These are phyloP conservation scores for Platysteira castanea DNA, from an alignment of 2,113 vertebrate genomes.

Conservation along the genomic window DNA sequence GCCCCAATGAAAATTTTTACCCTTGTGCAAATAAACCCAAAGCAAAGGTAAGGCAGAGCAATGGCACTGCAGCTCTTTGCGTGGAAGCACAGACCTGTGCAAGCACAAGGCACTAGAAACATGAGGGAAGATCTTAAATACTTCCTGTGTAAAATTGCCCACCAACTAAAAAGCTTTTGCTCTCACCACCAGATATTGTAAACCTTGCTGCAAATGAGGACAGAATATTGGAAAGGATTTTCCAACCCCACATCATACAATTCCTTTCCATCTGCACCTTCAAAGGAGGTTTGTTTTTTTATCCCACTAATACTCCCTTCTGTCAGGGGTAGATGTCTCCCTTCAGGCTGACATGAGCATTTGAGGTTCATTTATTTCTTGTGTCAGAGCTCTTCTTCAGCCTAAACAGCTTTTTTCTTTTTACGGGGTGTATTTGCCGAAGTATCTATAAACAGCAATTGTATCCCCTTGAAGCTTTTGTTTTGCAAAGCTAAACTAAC, in stretches of 20 bases:
- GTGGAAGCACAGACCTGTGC: neutral
- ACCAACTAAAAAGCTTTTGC: neutral
- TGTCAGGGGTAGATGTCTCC: neutral
- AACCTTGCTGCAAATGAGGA: neutral
- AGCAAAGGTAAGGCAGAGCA: neutral
- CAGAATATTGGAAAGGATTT: neutral
- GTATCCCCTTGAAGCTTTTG: neutral
- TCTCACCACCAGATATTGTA: neutral
- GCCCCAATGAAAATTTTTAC: neutral
- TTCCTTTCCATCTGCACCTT: neutral
- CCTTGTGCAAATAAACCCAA: neutral
- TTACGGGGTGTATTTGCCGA: neutral
- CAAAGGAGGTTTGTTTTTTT: neutral
- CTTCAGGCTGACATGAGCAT: neutral
- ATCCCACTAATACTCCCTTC: neutral
- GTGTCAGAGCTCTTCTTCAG: neutral
- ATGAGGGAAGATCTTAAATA: neutral
- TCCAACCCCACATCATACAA: neutral
- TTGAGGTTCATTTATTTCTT: neutral
- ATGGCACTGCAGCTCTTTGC: neutral
- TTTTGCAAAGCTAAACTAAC: neutral
- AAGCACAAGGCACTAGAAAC: neutral
- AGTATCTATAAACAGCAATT: neutral
- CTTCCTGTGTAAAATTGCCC: neutral
- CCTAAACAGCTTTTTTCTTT: neutral